Percentiles rank a stretch among this genome's conserved stretches.
phyloP scores from a whole-genome alignment of 2,113 vertebrate species.

The Pygoscelis antarcticus region DNA sequence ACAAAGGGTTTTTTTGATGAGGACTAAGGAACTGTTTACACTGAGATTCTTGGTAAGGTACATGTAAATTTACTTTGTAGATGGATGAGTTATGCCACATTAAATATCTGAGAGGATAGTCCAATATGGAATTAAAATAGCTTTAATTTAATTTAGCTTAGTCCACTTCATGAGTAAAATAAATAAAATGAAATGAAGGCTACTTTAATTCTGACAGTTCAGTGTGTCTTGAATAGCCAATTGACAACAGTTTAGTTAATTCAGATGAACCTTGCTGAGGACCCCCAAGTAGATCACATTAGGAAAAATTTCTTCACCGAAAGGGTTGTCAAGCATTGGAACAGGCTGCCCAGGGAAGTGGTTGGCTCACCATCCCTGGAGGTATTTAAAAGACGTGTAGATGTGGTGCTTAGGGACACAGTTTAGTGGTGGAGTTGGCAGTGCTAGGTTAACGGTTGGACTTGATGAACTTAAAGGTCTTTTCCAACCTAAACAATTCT shows the following conservation, averaged over 20 bases:
- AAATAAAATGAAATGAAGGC: background rate
- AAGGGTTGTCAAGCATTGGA: background rate
- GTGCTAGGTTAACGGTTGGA: background rate
- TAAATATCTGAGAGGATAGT: background rate
- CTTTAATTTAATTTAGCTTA: conserved; percentile 19
- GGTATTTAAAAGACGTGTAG: background rate
- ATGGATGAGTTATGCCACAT: background rate
- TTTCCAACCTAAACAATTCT: background rate
- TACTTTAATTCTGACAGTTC: background rate
- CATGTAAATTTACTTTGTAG: conserved; percentile 9
- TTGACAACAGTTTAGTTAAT: background rate
- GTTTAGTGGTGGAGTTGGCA: background rate
- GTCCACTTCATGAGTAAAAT: conserved; percentile 8
- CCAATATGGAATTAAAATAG: background rate
- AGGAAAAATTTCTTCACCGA: background rate
- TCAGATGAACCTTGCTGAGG: background rate
- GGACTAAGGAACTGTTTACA: background rate
- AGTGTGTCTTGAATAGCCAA: background rate
- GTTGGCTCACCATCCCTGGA: background rate
- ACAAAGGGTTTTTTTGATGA: background rate
- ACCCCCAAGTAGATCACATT: background rate
- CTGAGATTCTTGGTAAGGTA: background rate
- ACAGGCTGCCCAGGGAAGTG: background rate
- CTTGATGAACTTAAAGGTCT: background rate
- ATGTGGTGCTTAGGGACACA: background rate